A percentile compares a stretch with the other conserved stretches of the same genome.
Evolutionary conservation across 2,888 invertebrate genomes (phyloP).

Genomic region (Meiosimyza platycephala): DNA sequence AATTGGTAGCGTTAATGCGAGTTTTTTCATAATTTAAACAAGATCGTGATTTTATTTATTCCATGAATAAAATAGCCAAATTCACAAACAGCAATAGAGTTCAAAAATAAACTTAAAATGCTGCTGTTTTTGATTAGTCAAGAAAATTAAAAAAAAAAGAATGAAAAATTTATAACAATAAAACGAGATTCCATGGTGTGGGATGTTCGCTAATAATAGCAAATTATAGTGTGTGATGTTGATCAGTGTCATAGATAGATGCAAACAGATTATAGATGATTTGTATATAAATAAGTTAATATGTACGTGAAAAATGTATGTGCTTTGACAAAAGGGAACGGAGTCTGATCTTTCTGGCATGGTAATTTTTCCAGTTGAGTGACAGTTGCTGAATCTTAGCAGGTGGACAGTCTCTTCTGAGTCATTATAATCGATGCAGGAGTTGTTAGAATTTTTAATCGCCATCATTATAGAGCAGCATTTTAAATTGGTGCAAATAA

Average conservation of each 20-base stretch:
- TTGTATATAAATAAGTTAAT: background rate
- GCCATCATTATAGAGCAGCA: too few relatives aligned
- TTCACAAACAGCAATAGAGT: constrained; percentile 25
- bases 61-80: constrained; percentile 16
- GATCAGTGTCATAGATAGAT: background rate
- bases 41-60: constrained; percentile 13
- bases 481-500: too few relatives aligned
- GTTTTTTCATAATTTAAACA: background rate
- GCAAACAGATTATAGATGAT: background rate
- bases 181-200: constrained; percentile 31
- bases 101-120: constrained; percentile 29
- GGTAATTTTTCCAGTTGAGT: too few relatives aligned
- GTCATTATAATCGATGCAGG: too few relatives aligned
- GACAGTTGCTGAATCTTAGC: too few relatives aligned
- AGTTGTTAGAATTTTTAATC: too few relatives aligned
- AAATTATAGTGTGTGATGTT: background rate
- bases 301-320: too few relatives aligned
- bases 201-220: constrained; percentile 24
- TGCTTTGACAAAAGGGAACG: too few relatives aligned
- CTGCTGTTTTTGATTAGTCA: constrained; percentile 16
- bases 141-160: background rate
- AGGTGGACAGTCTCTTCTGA: too few relatives aligned
- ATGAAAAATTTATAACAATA: constrained; percentile 27
- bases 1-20: constrained; percentile 12
- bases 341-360: too few relatives aligned